phyloP scores from a whole-genome alignment of 2,888 invertebrate species.

The Onchidella celtica region DNA sequence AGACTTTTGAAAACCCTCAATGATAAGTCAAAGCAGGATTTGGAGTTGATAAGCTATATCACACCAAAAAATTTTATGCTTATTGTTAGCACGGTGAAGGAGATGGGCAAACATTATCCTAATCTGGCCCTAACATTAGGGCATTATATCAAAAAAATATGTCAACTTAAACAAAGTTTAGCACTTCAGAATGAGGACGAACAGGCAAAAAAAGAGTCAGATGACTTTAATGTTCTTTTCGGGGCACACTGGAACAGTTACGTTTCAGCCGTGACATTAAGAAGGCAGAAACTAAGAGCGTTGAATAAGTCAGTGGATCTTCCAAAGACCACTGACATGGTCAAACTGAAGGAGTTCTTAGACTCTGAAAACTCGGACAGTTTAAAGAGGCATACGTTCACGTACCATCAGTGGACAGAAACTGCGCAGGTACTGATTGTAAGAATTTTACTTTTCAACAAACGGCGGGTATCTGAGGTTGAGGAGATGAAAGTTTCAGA shows the following conservation, averaged over 20 bases:
- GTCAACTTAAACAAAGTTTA: slow-evolving; percentile 1
- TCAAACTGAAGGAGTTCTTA: background rate
- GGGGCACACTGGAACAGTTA: slow-evolving; percentile 18
- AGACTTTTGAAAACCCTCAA: slow-evolving; percentile 19
- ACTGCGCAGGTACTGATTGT: background rate
- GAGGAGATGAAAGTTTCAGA: background rate
- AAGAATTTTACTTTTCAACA: slow-evolving; percentile 1
- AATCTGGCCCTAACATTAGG: background rate
- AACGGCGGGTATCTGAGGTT: slow-evolving; percentile 12
- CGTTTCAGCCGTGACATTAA: slow-evolving; percentile 6
- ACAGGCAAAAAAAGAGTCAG: background rate
- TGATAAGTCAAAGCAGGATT: background rate
- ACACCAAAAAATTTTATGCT: background rate
- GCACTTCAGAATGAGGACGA: background rate
- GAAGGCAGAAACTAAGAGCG: background rate
- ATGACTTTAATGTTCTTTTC: background rate
- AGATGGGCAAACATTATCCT: background rate
- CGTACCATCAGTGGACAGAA: background rate
- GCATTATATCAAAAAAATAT: slow-evolving; percentile 8
- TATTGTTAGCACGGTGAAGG: background rate
- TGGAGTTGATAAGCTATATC: background rate
- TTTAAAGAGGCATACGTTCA: background rate
- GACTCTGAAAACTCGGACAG: background rate
- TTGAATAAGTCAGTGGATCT: background rate
- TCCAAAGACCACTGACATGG: slow-evolving; percentile 3